Percentiles rank a stretch among this genome's conserved stretches.
phyloP scores from a whole-genome alignment of 2,888 invertebrate species.

The Meteorus colon region DNA sequence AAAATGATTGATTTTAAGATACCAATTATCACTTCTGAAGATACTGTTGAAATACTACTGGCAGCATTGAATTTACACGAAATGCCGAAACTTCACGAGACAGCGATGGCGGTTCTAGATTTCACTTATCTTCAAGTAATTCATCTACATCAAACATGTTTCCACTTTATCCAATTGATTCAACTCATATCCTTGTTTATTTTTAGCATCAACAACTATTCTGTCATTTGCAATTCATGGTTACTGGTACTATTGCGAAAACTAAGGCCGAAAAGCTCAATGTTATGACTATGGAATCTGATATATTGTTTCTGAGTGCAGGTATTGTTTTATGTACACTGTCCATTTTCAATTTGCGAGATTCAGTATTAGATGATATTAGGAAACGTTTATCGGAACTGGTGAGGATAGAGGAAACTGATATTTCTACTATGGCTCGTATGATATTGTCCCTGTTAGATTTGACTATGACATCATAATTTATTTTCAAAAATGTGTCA shows the following conservation, averaged over 20 bases:
- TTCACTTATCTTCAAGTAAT: conserved; percentile 62
- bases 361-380: conserved; percentile 33
- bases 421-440: conserved; percentile 16
- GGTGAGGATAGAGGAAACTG: conserved; percentile 44
- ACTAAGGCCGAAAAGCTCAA: conserved; percentile 47
- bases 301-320: conserved; percentile 57
- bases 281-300: conserved; percentile 54
- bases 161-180: neutral
- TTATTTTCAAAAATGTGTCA: neutral
- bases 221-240: conserved; percentile 48
- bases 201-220: conserved; percentile 52
- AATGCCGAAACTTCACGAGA: conserved; percentile 48
- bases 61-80: conserved; percentile 51
- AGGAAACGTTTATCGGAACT: conserved; percentile 53
- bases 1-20: conserved; percentile 59
- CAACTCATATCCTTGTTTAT: neutral
- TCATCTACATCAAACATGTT: neutral
- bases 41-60: conserved; percentile 59
- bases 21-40: conserved; percentile 55
- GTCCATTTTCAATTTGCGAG: conserved; percentile 47
- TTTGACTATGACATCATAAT: neutral
- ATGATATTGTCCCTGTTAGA: neutral
- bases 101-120: conserved; percentile 56
- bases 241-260: conserved; percentile 40
- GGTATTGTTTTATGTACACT: conserved; percentile 56